Evolutionary conservation across 2,888 invertebrate species (phyloP).

Genomic region (Atrina japonica): DNA sequence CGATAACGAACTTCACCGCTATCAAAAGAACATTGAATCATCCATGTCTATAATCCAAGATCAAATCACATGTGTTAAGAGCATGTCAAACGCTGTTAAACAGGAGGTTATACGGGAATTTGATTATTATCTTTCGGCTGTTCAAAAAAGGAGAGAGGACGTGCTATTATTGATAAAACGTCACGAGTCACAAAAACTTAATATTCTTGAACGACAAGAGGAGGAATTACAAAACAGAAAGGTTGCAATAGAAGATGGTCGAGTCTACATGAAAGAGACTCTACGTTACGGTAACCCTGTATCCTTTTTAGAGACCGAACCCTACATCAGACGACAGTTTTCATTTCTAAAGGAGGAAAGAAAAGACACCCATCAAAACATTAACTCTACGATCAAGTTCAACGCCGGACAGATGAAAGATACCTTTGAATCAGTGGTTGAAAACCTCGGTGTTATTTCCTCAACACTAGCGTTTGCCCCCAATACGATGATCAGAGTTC

Average conservation of each 20-base stretch:
- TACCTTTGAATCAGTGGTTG: neutral
- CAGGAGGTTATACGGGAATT: neutral
- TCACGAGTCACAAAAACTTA: neutral
- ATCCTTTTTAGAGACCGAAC: conserved; percentile 12
- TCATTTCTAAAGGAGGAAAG: neutral
- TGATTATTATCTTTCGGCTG: neutral
- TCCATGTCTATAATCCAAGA: conserved; percentile 2
- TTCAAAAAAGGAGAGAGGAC: conserved; percentile 1
- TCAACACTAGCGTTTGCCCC: conserved; percentile 17
- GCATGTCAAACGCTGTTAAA: neutral
- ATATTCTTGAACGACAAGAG: conserved; percentile 6
- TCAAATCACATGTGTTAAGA: neutral
- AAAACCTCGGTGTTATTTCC: neutral
- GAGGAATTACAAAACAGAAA: conserved; percentile 1
- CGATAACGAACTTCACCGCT: conserved; percentile 1
- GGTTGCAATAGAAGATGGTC: conserved; percentile 15
- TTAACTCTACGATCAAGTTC: conserved; percentile 3
- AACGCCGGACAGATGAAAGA: neutral
- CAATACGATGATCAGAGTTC: conserved; percentile 7
- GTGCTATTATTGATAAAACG: neutral
- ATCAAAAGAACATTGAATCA: neutral
- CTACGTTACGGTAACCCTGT: conserved; percentile 2
- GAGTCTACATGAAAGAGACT: conserved; percentile 1
- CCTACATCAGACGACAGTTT: conserved; percentile 9
- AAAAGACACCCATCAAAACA: neutral